Conservation (phyloP, 2,797 vertebrate species). For the Oreochromis mossambicus region DNA sequence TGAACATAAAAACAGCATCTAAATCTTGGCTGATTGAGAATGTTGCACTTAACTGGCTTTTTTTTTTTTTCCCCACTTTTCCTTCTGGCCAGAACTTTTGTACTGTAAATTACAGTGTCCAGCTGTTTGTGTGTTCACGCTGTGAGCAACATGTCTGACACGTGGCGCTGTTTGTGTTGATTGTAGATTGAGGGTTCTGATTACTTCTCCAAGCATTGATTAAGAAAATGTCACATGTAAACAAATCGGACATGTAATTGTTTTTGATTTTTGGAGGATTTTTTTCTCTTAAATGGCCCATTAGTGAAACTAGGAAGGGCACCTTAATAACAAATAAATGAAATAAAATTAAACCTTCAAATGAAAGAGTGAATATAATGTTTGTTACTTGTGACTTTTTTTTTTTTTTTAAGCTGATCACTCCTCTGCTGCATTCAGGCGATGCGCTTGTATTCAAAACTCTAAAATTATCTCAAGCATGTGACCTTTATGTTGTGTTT, state of each 20-base stretch:
- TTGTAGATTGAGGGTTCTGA: not conserved
- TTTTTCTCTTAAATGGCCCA: not conserved
- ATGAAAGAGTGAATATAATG: not conserved
- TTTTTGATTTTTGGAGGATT: not conserved
- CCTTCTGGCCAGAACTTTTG: not conserved
- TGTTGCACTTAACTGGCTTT: not conserved
- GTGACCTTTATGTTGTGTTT: not conserved
- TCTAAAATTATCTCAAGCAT: not conserved
- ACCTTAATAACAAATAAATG: not conserved
- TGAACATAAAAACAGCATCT: not conserved
- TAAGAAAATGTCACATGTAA: not conserved
- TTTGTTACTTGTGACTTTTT: not conserved
- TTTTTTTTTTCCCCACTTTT: fast-evolving
- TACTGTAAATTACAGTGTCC: not conserved
- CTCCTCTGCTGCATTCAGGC: not conserved
- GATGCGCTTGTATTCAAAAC: not conserved
- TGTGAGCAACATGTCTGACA: not conserved
- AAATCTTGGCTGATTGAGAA: not conserved
- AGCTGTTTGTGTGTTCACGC: not conserved
- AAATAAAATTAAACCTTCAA: not conserved
- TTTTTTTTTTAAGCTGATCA: not conserved
- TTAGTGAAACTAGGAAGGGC: not conserved
- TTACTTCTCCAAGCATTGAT: not conserved
- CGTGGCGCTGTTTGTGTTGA: not conserved
- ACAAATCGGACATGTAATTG: not conserved